Evolutionary conservation across 2,888 invertebrate species (phyloP), one percentile per base, ranked within the genome.

Genomic region (Plagodis pulveraria): DNA sequence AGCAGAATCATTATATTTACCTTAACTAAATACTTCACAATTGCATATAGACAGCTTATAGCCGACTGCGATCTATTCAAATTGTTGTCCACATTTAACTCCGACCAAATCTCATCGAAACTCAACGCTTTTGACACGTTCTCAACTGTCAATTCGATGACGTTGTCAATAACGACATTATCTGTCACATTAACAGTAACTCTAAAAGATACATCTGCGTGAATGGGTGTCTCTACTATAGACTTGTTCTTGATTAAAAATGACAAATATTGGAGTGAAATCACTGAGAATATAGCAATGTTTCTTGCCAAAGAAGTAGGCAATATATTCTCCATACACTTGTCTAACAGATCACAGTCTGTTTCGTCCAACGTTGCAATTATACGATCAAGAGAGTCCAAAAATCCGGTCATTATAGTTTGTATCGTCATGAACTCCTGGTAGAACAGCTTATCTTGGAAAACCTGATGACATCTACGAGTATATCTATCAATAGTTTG

Each of bases 171-270:
- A 0, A 87, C 80, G 0, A 92, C 78, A 41, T 83, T 86, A 43
- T 91, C 90, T 32, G 81, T 78, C 22, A 83, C 80, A 5, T 77
- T 66, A 6, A 74, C 72, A 5, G 79, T 75, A 4, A 79, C 81
- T 22, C 91, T 65, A 48, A 91, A 93, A 0, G 91, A 91, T 2
- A 91, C 90, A 10, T 94, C 83, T 55, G 90, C 68, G 69, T 93
- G 70, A 22, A 91, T 71, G 38, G 93, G 82, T 10, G 84, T 86
- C 60, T 91, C 91, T 2, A 86, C 94, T 0, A 90, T 81, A 7
- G 89, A 94, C 58, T 89, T 91, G 66, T 93, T 91, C 62, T 92
- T 93, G 0, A 93, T 92, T 63, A 93, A 72, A 80, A 93, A 93
- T 6, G 92, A 90, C 22, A 92, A 64, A 65, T 93, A 93, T 63